A percentile compares a stretch with the other conserved stretches of the same genome.
phyloP scores from a whole-genome alignment of 2,888 invertebrate species.

The Drosophila bunnanda region DNA sequence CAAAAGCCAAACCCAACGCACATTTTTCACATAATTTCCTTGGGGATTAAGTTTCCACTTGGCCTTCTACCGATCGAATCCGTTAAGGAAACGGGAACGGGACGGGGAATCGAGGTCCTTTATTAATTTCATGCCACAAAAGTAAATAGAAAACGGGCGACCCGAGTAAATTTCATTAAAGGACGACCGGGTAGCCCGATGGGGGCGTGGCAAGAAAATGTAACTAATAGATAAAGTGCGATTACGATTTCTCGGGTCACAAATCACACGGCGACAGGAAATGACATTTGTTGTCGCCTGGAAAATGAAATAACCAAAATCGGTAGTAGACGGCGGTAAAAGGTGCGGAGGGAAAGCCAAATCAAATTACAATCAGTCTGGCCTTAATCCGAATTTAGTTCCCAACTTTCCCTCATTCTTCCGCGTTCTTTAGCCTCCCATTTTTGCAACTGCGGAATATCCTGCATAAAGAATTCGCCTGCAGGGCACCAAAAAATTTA shows the following conservation, averaged over 20 bases:
- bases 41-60: conserved; percentile 77
- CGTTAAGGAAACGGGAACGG: conserved; percentile 8
- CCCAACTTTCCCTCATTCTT: conserved; percentile 9
- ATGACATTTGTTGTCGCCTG: conserved; percentile 72
- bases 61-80: conserved; percentile 40
- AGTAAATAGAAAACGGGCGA: conserved; percentile 68
- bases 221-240: conserved; percentile 74
- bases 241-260: conserved; percentile 69
- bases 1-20: conserved; percentile 63
- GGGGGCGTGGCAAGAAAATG: conserved; percentile 42
- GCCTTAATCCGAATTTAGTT: conserved; percentile 66
- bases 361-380: conserved; percentile 77
- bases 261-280: conserved; percentile 67
- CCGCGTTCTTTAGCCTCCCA: conserved; percentile 6
- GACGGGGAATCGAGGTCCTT: conserved; percentile 40
- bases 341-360: conserved; percentile 32
- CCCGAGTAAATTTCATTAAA: conserved; percentile 75
- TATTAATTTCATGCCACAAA: conserved; percentile 73
- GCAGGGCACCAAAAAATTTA: conserved; percentile 68
- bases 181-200: conserved; percentile 33
- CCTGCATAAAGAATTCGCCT: conserved; percentile 64
- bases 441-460: conserved; percentile 43
- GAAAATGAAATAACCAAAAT: conserved; percentile 72
- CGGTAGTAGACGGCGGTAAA: conserved; percentile 41
- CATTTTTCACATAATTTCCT: conserved; percentile 78